Percentiles rank a stretch among this genome's conserved stretches.
phyloP scores from a whole-genome alignment of 2,888 invertebrate species.

The Cabera pusaria region DNA sequence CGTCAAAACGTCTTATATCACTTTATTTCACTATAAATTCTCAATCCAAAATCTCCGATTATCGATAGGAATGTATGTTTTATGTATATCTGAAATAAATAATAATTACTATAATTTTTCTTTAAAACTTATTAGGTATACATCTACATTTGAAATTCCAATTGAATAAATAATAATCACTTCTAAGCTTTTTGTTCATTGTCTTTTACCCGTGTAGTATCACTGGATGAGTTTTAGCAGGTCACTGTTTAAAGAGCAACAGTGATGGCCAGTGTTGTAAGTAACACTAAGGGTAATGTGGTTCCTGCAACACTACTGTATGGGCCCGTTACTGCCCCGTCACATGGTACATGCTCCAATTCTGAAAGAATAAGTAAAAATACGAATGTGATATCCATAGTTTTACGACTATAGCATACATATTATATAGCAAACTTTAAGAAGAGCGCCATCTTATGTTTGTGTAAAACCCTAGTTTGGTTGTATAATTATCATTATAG shows the following conservation, averaged over 20 bases:
- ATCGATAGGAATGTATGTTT: conserved; percentile 22
- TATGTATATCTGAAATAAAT: conserved; percentile 20
- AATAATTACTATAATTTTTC: conserved; percentile 7
- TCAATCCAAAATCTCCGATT: conserved; percentile 11
- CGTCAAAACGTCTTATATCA: conserved; percentile 2
- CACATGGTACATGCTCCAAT: conserved; percentile 74
- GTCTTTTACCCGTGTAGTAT: conserved; percentile 7
- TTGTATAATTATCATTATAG: too few species aligned
- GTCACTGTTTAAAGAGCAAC: conserved; percentile 60
- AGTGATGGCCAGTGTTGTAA: conserved; percentile 72
- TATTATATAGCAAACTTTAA: too few species aligned
- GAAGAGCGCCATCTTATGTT: too few species aligned
- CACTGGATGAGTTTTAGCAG: conserved; percentile 6
- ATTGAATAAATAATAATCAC: conserved; percentile 34
- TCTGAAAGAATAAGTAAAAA: too few species aligned
- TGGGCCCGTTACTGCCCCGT: conserved; percentile 76
- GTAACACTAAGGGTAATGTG: conserved; percentile 62
- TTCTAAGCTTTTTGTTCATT: conserved; percentile 20
- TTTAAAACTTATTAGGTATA: conserved; percentile 24
- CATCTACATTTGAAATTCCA: conserved; percentile 24
- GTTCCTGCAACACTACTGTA: conserved; percentile 77
- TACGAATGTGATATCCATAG: too few species aligned
- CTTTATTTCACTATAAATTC: conserved; percentile 15
- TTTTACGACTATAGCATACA: too few species aligned
- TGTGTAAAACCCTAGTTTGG: too few species aligned